phyloP scores from a whole-genome alignment of 2,113 vertebrate genomes.

The Heloderma charlesbogerti region DNA sequence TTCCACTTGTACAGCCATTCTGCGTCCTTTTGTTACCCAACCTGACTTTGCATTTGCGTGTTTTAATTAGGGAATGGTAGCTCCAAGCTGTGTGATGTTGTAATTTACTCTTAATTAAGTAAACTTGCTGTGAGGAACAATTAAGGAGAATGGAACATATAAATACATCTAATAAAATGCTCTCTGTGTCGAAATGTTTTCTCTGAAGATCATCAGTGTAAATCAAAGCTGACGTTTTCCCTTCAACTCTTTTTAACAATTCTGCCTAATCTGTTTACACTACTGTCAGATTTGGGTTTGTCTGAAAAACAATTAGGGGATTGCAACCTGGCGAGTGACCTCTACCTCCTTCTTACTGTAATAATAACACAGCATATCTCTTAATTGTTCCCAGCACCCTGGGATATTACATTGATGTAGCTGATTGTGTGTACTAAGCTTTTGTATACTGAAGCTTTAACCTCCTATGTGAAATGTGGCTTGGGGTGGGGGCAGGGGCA shows the following conservation, averaged over 20 bases:
- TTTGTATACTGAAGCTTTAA: background rate
- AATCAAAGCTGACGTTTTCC: constrained; percentile 2
- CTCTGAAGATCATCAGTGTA: constrained; percentile 37
- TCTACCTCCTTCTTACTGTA: constrained; percentile 38
- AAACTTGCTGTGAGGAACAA: constrained; percentile 24
- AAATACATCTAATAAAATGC: constrained; percentile 27
- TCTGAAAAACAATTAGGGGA: constrained; percentile 25
- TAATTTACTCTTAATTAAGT: constrained; percentile 41
- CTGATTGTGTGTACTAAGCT: background rate
- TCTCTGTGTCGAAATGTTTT: constrained; percentile 15
- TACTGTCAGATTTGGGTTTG: constrained; percentile 33
- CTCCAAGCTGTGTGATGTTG: background rate
- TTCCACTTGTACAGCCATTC: background rate
- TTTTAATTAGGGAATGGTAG: background rate
- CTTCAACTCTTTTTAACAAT: constrained; percentile 16
- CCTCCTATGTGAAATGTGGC: constrained; percentile 28
- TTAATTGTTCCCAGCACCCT: constrained; percentile 35
- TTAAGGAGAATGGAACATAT: constrained; percentile 22
- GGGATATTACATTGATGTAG: background rate
- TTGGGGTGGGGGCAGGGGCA: background rate
- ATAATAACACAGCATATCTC: constrained; percentile 26
- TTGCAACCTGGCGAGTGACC: constrained; percentile 20
- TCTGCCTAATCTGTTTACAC: background rate
- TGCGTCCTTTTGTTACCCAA: background rate
- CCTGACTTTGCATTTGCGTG: constrained; percentile 11